phyloP scores from a whole-genome alignment of 1,140 invertebrate genomes.

The Drosophila ambigua region DNA sequence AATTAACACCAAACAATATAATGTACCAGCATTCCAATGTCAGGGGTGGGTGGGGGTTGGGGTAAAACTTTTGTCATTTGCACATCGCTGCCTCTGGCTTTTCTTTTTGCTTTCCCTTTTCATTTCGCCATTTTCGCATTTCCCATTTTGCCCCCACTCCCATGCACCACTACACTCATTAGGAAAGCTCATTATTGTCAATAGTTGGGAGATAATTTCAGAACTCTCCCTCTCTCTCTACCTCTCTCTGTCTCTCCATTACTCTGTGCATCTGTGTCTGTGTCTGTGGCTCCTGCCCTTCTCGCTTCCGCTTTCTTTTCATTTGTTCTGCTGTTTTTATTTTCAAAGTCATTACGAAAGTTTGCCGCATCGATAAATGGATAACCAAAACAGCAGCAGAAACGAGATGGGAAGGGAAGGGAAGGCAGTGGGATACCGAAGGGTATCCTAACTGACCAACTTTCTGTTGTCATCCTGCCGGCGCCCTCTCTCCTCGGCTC shows the following conservation, averaged over 20 bases:
- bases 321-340: constrained; percentile 69
- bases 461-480: constrained; percentile 43
- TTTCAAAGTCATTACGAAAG: constrained; percentile 82
- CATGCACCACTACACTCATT: constrained; percentile 61
- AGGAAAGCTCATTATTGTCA: constrained; percentile 81
- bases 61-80: constrained; percentile 75
- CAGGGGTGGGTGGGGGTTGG: background rate
- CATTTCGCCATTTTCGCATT: background rate
- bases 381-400: constrained; percentile 72
- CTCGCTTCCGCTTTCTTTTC: constrained; percentile 16
- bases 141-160: constrained; percentile 5
- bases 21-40: constrained; percentile 41
- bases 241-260: constrained; percentile 10
- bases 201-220: constrained; percentile 68
- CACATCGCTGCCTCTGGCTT: constrained; percentile 31
- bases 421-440: background rate
- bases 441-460: constrained; percentile 32
- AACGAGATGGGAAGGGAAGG: too few relatives aligned
- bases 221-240: constrained; percentile 31
- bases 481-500: background rate
- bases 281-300: background rate
- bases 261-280: background rate
- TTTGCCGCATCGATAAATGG: constrained; percentile 80
- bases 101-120: background rate
- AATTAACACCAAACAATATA: constrained; percentile 53